Evolutionary conservation across 2,113 vertebrate genomes (phyloP).

Genomic region (Boulengeromyrus knoepffleri): DNA sequence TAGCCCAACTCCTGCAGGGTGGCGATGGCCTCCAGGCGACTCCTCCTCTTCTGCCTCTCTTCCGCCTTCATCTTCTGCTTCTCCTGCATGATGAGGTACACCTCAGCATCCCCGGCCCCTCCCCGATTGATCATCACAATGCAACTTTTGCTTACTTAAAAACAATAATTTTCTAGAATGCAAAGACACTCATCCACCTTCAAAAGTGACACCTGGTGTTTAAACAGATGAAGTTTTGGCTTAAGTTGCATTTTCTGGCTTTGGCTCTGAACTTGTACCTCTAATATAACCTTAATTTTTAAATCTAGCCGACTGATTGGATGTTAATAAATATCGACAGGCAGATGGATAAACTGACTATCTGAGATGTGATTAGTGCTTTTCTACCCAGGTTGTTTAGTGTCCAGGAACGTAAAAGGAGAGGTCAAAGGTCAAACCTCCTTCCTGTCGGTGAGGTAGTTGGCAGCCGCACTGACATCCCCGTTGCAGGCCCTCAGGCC

Average conservation of each 20-base stretch:
- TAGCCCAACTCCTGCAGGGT: constrained; percentile 71
- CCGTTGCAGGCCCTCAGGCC: constrained; percentile 81
- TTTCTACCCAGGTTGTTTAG: neutral
- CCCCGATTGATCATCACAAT: neutral
- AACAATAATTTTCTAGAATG: neutral
- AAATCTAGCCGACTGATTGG: neutral
- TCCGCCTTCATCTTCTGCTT: constrained; percentile 66
- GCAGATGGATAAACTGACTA: neutral
- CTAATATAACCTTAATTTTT: neutral
- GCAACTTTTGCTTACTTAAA: neutral
- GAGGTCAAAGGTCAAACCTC: constrained; percentile 57
- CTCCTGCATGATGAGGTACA: constrained; percentile 58
- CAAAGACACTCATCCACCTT: neutral
- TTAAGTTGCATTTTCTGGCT: neutral
- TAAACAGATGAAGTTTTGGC: neutral
- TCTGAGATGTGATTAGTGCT: neutral
- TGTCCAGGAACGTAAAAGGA: neutral
- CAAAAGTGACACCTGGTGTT: neutral
- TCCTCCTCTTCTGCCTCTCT: constrained; percentile 68
- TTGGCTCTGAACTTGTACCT: neutral
- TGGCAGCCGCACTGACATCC: constrained; percentile 69
- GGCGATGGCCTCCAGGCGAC: constrained; percentile 59
- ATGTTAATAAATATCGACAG: neutral
- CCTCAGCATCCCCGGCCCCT: neutral
- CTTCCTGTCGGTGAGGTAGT: constrained; percentile 72